Base-by-base conservation (phyloP, 2,888 invertebrate genomes). In the Sympetrum striolatum region DNA sequence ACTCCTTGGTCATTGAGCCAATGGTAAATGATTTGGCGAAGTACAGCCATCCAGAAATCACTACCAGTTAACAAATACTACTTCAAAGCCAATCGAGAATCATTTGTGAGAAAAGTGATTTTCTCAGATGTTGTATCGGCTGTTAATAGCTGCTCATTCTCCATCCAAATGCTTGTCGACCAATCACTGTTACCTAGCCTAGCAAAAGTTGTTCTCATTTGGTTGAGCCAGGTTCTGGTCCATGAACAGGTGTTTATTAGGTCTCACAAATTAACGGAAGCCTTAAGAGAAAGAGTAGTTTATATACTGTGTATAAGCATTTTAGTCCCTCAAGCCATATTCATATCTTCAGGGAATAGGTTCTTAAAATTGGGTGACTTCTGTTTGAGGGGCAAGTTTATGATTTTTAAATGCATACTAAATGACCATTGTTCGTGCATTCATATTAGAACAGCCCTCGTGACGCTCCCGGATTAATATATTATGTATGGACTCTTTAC, bases 311-410 rank as follows among this genome's bases (percentile, higher is more conserved):
- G 86, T 86, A 58, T 86, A 64, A 86, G 64, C 58, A 86, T 35
- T 86, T 86, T 86, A 86, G 86, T 86, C 86, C 86, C 86, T 86
- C 39, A 86, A 86, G 86, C 86, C 86, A 86, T 86, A 60, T 58
- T 86, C 86, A 86, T 86, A 86, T 86, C 86, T 86, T 86, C 86
- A 86, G 86, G 86, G 86, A 86, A 64, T 86, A 86, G 86, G 86
- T 86, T 86, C 60, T 86, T 60, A 60, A 53, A 18, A 86, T 35
- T 86, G 86, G 86, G 86, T 86, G 86, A 86, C 86, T 86, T 86
- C 86, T 60, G 58, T 86, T 60, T 58, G 37, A 60, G 86, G 86
- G 60, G 35, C 58, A 86, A 86, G n/a, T 86, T 60, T 60, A 60
- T 58, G 60, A 60, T 86, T 86, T 86, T 37, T 58, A 60, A 35